A percentile compares a stretch with the other conserved stretches of the same genome.
phyloP scores from a whole-genome alignment of 1,140 invertebrate genomes.

The Babylonia areolata region DNA sequence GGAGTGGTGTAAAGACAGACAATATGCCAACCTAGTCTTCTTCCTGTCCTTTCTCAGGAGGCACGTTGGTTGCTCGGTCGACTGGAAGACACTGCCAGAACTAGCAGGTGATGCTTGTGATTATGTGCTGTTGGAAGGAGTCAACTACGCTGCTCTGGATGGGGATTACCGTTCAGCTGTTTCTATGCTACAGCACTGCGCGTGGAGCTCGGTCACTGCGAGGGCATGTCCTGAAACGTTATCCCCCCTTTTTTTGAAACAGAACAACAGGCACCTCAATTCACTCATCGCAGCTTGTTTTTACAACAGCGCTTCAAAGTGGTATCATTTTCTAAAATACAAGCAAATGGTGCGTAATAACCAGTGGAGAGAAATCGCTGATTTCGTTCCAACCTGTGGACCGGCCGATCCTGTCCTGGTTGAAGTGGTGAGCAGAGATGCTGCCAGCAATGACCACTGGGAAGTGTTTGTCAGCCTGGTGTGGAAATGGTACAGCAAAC shows the following conservation, averaged over 20 bases:
- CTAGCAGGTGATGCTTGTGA: not conserved
- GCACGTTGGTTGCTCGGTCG: not conserved
- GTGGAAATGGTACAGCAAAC: not conserved
- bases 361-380: not conserved
- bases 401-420: not conserved
- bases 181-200: not conserved
- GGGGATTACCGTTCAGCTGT: not conserved
- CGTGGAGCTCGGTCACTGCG: not conserved
- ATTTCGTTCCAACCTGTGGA: not conserved
- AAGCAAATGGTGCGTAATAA: not conserved
- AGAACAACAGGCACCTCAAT: not conserved
- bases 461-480: not conserved
- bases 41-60: not conserved
- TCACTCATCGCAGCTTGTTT: not conserved
- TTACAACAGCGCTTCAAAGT: not conserved
- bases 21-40: not conserved
- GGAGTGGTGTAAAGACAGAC: not conserved
- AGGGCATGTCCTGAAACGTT: not conserved
- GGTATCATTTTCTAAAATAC: not conserved
- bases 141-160: not conserved
- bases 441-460: not conserved
- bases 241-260: not conserved
- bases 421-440: not conserved
- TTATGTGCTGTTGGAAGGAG: not conserved
- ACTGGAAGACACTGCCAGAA: not conserved